Conservation (phyloP, 2,797 vertebrate species). For the Parotocinclus haroldoi region DNA sequence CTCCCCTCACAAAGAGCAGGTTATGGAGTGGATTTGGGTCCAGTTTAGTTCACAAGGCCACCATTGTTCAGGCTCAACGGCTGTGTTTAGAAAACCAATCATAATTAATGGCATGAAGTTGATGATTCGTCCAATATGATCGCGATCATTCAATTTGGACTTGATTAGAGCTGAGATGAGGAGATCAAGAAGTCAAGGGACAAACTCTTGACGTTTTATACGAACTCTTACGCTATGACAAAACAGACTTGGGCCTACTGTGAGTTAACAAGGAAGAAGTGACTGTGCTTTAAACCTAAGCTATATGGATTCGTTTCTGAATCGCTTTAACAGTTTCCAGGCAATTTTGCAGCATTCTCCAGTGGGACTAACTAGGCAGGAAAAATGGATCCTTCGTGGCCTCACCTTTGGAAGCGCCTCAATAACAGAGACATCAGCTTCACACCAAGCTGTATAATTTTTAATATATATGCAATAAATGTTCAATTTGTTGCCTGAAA, state of each 20-base stretch:
- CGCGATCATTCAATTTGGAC: conserved; percentile 44
- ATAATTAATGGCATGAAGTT: conserved; percentile 80
- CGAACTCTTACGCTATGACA: conserved; percentile 25
- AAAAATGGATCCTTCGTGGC: conserved; percentile 82
- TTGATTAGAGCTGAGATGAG: conserved; percentile 16
- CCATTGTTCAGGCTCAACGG: conserved; percentile 87
- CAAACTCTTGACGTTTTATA: conserved; percentile 19
- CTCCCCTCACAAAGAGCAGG: conserved; percentile 85
- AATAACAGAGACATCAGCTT: conserved; percentile 90
- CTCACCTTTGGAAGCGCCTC: conserved; percentile 95
- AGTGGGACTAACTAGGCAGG: conserved; percentile 78
- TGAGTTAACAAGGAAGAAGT: conserved; percentile 25
- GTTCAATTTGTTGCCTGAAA: conserved; percentile 99
- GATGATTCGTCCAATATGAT: conserved; percentile 78
- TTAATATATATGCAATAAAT: conserved; percentile 99
- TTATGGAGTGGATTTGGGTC: conserved; percentile 80
- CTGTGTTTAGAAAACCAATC: conserved; percentile 90
- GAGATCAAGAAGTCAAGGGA: background rate
- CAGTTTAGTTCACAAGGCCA: conserved; percentile 83
- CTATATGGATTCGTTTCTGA: conserved; percentile 78
- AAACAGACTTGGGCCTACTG: conserved; percentile 14
- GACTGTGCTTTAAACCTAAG: conserved; percentile 66
- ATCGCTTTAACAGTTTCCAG: conserved; percentile 82
- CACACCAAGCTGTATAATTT: conserved; percentile 97
- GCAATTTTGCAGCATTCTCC: conserved; percentile 82